A percentile compares a stretch with the other conserved stretches of the same genome.
These are phyloP conservation scores for Troglohyphantes excavatus DNA, from an alignment of 2,888 invertebrate species.

Conservation along the genomic window DNA sequence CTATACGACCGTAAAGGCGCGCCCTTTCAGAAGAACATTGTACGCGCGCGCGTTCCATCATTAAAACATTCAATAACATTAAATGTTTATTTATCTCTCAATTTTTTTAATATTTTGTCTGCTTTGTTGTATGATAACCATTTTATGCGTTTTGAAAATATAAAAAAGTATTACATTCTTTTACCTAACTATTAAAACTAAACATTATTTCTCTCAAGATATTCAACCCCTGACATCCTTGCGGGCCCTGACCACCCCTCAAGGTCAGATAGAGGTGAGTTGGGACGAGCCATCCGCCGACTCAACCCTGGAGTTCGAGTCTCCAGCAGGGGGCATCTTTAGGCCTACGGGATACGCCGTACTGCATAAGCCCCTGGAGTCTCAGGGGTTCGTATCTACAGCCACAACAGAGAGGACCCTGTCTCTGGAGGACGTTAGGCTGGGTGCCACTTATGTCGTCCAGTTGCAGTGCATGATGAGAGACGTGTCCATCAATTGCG, in stretches of 20 bases:
- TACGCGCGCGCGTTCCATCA: too few species aligned
- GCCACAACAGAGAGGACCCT: neutral
- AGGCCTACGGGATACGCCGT: conserved; percentile 39
- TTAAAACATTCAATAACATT: too few species aligned
- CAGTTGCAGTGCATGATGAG: conserved; percentile 32
- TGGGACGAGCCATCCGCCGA: conserved; percentile 56
- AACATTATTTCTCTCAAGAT: conserved; percentile 28
- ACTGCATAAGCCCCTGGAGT: conserved; percentile 27
- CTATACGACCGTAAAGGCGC: too few species aligned
- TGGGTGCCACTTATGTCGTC: conserved; percentile 63
- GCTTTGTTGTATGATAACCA: too few species aligned
- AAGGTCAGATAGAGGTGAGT: conserved; percentile 63
- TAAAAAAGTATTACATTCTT: too few species aligned
- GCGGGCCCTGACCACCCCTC: conserved; percentile 57
- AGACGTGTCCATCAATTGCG: conserved; percentile 27
- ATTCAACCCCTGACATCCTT: conserved; percentile 27
- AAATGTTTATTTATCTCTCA: too few species aligned
- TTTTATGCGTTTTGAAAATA: too few species aligned
- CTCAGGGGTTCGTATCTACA: neutral
- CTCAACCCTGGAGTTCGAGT: conserved; percentile 28
- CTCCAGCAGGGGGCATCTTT: neutral
- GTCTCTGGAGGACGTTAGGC: conserved; percentile 52
- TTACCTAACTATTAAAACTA: too few species aligned
- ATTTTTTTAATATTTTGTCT: too few species aligned
- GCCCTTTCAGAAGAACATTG: too few species aligned